These are phyloP conservation scores for Caenorhabditis sp. DNA, from an alignment of 2,888 invertebrate species.

Conservation along the genomic window DNA sequence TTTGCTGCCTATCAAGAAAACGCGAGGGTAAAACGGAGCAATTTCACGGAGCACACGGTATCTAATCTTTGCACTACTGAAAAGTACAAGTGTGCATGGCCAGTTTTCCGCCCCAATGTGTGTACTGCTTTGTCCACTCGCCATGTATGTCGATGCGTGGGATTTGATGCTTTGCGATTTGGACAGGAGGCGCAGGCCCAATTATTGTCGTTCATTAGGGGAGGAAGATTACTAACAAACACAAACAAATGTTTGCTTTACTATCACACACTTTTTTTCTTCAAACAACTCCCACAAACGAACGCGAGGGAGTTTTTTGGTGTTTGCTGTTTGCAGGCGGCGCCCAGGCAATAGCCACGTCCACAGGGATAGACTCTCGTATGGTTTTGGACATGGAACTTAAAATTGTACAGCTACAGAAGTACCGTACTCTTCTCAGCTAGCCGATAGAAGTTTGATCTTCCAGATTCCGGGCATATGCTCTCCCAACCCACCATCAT, in stretches of 20 bases:
- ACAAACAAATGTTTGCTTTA: conserved; percentile 57
- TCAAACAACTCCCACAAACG: conserved; percentile 30
- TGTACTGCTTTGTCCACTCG: too few species aligned
- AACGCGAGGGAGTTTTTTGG: conserved; percentile 22
- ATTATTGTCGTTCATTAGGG: conserved; percentile 17
- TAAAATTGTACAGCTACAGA: too few species aligned
- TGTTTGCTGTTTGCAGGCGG: conserved; percentile 4
- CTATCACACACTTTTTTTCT: conserved; percentile 55
- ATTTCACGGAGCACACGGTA: conserved; percentile 30
- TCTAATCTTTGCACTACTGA: conserved; percentile 30
- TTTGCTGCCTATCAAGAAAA: conserved; percentile 20
- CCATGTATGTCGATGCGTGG: not conserved
- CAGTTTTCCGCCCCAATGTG: not conserved
- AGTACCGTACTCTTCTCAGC: too few species aligned
- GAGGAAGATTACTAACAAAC: conserved; percentile 57
- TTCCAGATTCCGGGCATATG: not conserved
- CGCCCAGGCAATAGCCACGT: not conserved
- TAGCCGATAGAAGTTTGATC: not conserved
- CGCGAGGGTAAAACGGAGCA: conserved; percentile 31
- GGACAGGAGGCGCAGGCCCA: conserved; percentile 17
- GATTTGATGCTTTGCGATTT: conserved; percentile 6
- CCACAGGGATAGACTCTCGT: not conserved
- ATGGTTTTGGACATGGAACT: not conserved
- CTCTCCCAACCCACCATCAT: not conserved
- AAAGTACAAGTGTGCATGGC: conserved; percentile 27